Conservation (phyloP, 92 coral and sea anemone species). For the Siderastrea radians region DNA sequence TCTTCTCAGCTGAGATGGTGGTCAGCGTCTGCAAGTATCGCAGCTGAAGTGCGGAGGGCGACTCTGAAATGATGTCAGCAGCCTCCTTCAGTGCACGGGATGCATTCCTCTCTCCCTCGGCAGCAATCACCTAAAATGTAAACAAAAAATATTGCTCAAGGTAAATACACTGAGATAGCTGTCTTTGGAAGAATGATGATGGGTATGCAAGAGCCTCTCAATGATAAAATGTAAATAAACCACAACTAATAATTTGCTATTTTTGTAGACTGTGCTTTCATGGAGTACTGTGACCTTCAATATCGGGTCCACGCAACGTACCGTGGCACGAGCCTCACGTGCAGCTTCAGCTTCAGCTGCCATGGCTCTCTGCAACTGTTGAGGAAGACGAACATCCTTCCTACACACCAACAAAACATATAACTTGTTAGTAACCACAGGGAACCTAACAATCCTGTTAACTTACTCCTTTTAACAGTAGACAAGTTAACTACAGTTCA, state of each 20-base stretch:
- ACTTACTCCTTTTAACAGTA: neutral
- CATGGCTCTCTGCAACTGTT: constrained; percentile 97
- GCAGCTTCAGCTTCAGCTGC: constrained; percentile 95
- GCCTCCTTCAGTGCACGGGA: constrained; percentile 94
- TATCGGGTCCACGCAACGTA: neutral
- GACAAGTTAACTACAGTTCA: no score
- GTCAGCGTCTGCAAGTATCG: constrained; percentile 92
- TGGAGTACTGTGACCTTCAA: neutral
- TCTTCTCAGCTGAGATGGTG: constrained; percentile 77
- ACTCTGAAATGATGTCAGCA: constrained; percentile 87
- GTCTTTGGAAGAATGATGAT: no score
- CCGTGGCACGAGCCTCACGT: constrained; percentile 97
- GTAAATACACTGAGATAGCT: no score
- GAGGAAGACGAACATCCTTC: constrained; percentile 95
- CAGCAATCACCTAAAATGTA: constrained; percentile 85
- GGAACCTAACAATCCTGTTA: neutral
- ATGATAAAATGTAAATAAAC: no score
- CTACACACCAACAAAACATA: constrained; percentile 46
- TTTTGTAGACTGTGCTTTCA: neutral
- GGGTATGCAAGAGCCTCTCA: no score
- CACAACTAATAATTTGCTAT: neutral
- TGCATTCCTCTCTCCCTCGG: constrained; percentile 94
- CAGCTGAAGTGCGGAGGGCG: constrained; percentile 90
- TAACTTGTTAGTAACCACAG: neutral
- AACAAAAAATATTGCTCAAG: neutral